phyloP scores from a whole-genome alignment of 1,140 invertebrate genomes.

The Bombus sibiricus region DNA sequence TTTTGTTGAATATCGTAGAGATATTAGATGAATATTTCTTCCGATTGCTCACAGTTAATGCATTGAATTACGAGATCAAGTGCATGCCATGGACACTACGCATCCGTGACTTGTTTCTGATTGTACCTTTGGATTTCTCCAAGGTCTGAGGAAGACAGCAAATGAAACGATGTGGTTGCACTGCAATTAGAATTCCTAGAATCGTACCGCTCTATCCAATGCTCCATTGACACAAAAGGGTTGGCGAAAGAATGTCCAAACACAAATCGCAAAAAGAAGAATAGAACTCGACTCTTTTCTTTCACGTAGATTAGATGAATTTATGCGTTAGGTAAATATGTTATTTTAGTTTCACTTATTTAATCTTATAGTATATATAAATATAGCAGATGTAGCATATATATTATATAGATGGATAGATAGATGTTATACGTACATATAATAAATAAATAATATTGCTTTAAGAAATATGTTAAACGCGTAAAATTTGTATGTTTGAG shows the following conservation, averaged over 20 bases:
- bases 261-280: neutral
- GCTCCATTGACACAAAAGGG: constrained; percentile 24
- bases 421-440: neutral
- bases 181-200: constrained; percentile 70
- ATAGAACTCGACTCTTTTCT: constrained; percentile 16
- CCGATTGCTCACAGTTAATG: neutral
- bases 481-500: neutral
- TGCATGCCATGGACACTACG: neutral
- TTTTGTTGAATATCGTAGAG: neutral
- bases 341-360: no score
- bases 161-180: constrained; percentile 62
- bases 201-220: constrained; percentile 61
- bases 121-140: constrained; percentile 8
- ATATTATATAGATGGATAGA: no score
- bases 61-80: neutral
- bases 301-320: neutral
- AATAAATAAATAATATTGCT: neutral
- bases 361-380: no score
- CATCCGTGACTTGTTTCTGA: neutral
- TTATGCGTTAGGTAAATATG: neutral
- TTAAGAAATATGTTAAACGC: no score
- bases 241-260: constrained; percentile 25
- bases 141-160: constrained; percentile 64
- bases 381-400: neutral
- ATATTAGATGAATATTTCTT: neutral